Conservation (phyloP, 2,113 vertebrate genomes). For the Clarias magur region DNA sequence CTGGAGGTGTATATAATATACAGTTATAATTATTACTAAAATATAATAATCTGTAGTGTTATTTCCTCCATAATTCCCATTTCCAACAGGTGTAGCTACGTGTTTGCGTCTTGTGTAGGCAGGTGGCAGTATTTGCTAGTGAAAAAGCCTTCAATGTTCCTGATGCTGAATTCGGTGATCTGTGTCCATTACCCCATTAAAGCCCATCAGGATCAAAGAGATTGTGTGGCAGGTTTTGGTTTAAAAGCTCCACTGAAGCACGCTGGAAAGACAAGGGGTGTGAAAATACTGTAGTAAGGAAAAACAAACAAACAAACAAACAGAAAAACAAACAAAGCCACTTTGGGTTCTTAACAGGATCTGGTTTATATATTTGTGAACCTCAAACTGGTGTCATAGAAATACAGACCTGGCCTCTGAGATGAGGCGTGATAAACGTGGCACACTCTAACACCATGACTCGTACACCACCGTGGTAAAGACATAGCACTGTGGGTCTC, state of each 20-base stretch:
- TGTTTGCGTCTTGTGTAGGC: not conserved
- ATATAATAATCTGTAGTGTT: not conserved
- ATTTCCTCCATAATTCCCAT: not conserved
- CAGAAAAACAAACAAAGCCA: not conserved
- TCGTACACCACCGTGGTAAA: not conserved
- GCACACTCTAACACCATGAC: not conserved
- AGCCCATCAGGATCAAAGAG: not conserved
- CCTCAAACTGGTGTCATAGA: not conserved
- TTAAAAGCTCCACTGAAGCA: not conserved
- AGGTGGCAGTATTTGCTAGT: not conserved
- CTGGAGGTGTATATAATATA: not conserved
- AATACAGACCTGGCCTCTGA: not conserved
- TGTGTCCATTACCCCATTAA: conserved; percentile 22
- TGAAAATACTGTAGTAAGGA: not conserved
- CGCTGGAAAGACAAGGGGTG: not conserved
- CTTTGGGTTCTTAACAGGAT: not conserved
- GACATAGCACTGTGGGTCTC: no score
- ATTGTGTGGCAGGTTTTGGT: conserved; percentile 10
- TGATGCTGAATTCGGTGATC: not conserved
- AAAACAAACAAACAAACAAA: no score
- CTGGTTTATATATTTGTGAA: not conserved
- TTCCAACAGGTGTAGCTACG: not conserved
- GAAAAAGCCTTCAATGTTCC: not conserved
- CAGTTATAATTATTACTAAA: not conserved
- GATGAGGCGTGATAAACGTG: not conserved